Base-by-base conservation (phyloP, 53 echinoderm and acorn worm genomes). In the Henricia sp. region DNA sequence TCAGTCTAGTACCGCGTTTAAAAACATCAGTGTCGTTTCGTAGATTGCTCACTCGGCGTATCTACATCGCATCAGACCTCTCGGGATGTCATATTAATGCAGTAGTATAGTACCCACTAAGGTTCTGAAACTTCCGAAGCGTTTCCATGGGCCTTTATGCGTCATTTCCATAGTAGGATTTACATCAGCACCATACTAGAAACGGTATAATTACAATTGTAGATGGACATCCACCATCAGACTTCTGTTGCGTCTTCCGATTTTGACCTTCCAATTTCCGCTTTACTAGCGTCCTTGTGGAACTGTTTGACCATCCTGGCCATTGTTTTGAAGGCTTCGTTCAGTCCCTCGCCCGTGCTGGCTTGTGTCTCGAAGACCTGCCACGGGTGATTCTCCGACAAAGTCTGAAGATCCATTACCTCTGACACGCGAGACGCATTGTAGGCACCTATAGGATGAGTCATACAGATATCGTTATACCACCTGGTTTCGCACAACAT, bases 301-400 rank as follows among this genome's bases (percentile, higher is more conserved):
- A 94, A 94, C 37, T 92, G 84, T 80, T 95, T 95, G 34, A 95
- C 95, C 95, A 95, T 95, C 42, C 90, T 88, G 44, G 95, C 95
- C 53, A 95, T 88, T 5, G 85, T 72, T 36, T 90, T 95, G 65
- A 95, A 90, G 85, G 92, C 83, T 43, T 95, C 95, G 60, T 93
- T 75, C 12, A 95, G 90, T 29, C 95, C 95, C 5, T 90, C 92
- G 20, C 95, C 95, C 24, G 90, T 93, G 88, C 90, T 93, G 40
- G 90, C 95, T 77, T 88, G 90, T 33, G 95, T 92, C 8, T 88
- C 90, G 37, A 93, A 90, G 12, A 95, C 95, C 59, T 85, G 82
- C 92, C 92, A 95, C 11, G 95, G 88, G 42, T 93, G 90, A 55
- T 90, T 86, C 6, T 91, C 82, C 11, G 92, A 85, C 11, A 95